A percentile compares a stretch with the other conserved stretches of the same genome.
These are phyloP conservation scores for Bubalus kerabau DNA, from an alignment of 2,113 vertebrate genomes.

Conservation along the genomic window DNA sequence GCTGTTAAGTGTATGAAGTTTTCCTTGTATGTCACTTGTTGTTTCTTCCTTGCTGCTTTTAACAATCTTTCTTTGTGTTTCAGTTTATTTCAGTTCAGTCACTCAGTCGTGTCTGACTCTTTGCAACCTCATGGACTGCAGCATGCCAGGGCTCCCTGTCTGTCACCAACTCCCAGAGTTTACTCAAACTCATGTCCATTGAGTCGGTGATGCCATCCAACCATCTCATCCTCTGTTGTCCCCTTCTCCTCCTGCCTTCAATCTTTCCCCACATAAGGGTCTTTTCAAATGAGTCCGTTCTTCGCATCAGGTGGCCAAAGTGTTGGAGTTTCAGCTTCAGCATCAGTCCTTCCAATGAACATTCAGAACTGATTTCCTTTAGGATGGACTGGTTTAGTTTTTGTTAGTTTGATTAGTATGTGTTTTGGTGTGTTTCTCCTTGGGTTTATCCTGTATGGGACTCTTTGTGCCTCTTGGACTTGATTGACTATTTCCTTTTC, in stretches of 20 bases:
- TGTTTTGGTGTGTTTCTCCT: not conserved
- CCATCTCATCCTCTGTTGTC: not conserved
- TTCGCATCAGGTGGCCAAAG: not conserved
- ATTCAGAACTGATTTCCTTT: not conserved
- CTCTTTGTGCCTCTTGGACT: not conserved
- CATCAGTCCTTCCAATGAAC: not conserved
- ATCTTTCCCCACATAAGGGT: not conserved
- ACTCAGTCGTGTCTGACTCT: not conserved
- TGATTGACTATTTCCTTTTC: not conserved
- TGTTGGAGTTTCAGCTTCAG: not conserved
- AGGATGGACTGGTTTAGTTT: not conserved
- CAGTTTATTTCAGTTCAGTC: not conserved
- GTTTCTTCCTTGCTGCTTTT: not conserved
- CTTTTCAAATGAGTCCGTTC: not conserved
- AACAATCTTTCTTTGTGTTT: not conserved
- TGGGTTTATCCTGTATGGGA: not conserved
- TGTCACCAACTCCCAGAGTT: not conserved
- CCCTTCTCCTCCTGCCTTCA: not conserved
- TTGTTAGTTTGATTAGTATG: not conserved
- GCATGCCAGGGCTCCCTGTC: accelerated
- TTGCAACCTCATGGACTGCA: not conserved
- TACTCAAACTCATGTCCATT: not conserved
- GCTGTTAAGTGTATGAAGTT: not conserved
- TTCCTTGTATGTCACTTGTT: not conserved
- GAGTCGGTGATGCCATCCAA: not conserved